phyloP scores from a whole-genome alignment of 2,797 vertebrate genomes.

The Smutsia temminckii region DNA sequence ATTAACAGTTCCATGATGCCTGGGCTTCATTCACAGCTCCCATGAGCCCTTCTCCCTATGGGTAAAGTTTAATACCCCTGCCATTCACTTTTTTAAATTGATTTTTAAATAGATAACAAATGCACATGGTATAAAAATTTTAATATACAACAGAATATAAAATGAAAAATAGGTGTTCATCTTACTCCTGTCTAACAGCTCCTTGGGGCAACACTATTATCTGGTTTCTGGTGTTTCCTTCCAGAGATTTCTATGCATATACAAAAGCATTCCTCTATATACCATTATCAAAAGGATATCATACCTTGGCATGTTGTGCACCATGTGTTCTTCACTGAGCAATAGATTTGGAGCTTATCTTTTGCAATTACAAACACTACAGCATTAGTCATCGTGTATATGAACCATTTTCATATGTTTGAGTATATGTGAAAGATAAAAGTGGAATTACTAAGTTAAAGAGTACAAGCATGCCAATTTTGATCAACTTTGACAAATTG shows the following conservation, averaged over 20 bases:
- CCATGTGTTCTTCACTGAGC: background rate
- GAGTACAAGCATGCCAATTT: accelerated
- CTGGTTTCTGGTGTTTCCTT: background rate
- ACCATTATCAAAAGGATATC: background rate
- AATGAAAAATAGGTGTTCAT: background rate
- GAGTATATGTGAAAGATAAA: background rate
- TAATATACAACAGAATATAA: background rate
- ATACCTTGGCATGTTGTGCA: background rate
- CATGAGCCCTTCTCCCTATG: background rate
- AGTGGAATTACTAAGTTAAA: background rate
- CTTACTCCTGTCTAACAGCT: background rate
- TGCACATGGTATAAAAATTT: background rate
- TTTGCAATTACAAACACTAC: background rate
- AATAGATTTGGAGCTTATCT: background rate
- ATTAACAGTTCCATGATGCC: accelerated
- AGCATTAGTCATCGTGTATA: background rate
- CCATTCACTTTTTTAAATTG: background rate
- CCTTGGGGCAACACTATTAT: background rate
- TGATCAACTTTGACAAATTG: background rate
- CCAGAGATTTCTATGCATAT: background rate
- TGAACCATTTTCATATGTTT: background rate
- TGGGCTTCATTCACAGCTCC: too few species aligned
- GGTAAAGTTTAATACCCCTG: background rate
- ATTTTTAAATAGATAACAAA: background rate
- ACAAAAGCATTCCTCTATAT: accelerated